Evolutionary conservation across 1,140 invertebrate species (phyloP), one percentile per base, ranked within the genome.

Genomic region (Ceratosolen solmsi): DNA sequence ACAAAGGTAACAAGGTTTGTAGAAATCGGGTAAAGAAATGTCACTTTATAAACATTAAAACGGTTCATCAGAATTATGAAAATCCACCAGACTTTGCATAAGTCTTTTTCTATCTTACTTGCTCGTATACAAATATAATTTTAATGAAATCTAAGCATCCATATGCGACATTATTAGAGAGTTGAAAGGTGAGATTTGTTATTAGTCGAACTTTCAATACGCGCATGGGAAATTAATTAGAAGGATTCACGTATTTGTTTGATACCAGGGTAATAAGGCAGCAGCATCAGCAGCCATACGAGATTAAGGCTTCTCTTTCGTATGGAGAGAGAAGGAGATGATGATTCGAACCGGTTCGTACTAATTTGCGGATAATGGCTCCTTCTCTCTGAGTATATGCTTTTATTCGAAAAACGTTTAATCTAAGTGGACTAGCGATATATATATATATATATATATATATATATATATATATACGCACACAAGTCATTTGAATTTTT

Each of bases 301-400:
- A 82, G 75, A 82, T 82, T 70, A 63, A 79, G 74, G 73, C 74
- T 72, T 77, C 73, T 71, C 30, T 82, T 46, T 71, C 72, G 72
- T 51, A 38, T 58, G 54, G 36, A 17, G 27, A 60, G 41, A 70
- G 51, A 79, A 63, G 54, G 58, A 73, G 77, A 78, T 83, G 82
- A 83, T 79, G 51, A 83, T 79, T 79, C 82, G 76, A 83, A 83
- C 82, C 82, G 82, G 82, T 83, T 83, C 82, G 72, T 70, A 79
- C 82, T 83, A 83, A 83, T 83, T 83, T 83, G 77, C 82, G 54
- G 82, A 79, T 83, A 83, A 83, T 83, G 82, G 76, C 82, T 79
- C 82, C 80, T 82, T 82, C 77, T 73, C 77, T 77, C 58, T n/a
- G 74, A 49, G 63, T 76, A 60, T 71, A 54, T 25, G 77, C 77